A percentile compares a stretch with the other conserved stretches of the same genome.
Conservation (phyloP, 2,888 invertebrate species). For the Cartodere bifasciata region DNA sequence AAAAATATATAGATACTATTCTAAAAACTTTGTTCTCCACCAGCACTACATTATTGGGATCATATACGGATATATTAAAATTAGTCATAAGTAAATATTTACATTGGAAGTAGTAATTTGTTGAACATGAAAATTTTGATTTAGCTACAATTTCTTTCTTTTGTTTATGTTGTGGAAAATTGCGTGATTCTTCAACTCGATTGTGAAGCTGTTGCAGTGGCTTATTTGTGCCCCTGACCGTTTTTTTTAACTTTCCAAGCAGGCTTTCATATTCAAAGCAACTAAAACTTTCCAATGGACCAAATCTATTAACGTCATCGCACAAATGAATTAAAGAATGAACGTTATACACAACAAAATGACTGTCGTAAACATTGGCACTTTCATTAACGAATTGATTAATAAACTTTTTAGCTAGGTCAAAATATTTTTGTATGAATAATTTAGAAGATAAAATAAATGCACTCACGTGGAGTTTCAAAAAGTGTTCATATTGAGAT, state of each 20-base stretch:
- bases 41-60: not conserved
- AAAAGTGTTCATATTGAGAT: slow-evolving; percentile 5
- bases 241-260: slow-evolving; percentile 7
- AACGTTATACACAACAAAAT: slow-evolving; percentile 10
- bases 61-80: not conserved
- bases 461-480: slow-evolving; percentile 1
- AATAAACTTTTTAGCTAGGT: slow-evolving; percentile 5
- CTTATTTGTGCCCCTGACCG: not conserved
- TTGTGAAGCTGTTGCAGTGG: not conserved
- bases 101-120: not conserved
- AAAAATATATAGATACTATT: not conserved
- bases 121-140: not conserved
- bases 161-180: not conserved
- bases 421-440: slow-evolving; percentile 7
- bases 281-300: slow-evolving; percentile 2
- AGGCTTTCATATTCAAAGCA: slow-evolving; percentile 8
- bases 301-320: slow-evolving; percentile 6
- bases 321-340: slow-evolving; percentile 7
- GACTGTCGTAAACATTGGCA: slow-evolving; percentile 6
- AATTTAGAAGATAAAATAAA: slow-evolving; percentile 4
- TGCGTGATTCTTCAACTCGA: not conserved
- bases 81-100: not conserved
- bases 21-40: not conserved
- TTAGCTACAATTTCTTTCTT: not conserved
- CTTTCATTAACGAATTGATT: slow-evolving; percentile 1